Conservation (phyloP, 23 tunicate species). For the Phallusia fumigata region DNA sequence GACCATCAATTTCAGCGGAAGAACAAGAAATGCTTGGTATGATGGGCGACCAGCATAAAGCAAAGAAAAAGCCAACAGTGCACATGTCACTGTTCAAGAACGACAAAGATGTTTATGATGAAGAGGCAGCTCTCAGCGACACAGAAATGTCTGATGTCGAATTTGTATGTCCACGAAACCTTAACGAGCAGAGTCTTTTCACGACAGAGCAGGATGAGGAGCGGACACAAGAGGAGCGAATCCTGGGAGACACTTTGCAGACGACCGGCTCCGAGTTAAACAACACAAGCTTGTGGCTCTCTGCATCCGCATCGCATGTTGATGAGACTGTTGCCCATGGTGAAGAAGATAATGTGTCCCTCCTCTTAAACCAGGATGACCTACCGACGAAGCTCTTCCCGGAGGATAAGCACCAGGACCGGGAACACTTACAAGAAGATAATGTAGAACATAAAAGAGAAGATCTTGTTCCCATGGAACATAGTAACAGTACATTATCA, state of each 20-base stretch:
- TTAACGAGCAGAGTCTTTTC: conserved; percentile 33
- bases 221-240: background rate
- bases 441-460: background rate
- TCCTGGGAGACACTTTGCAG: background rate
- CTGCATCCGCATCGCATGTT: conserved; percentile 13
- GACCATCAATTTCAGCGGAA: too few relatives aligned
- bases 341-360: background rate
- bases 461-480: background rate
- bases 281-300: conserved; percentile 86
- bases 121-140: conserved; percentile 63
- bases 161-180: conserved; percentile 56
- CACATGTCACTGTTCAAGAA: conserved; percentile 64
- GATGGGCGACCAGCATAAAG: background rate
- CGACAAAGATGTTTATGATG: conserved; percentile 8
- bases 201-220: conserved; percentile 4
- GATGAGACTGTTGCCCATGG: background rate
- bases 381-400: too few relatives aligned
- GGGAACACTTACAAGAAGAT: background rate
- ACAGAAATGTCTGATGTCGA: conserved; percentile 73
- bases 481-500: background rate
- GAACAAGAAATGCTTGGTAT: background rate
- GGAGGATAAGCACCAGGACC: too few relatives aligned
- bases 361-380: background rate
- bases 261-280: conserved; percentile 28
- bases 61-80: conserved; percentile 13